Evolutionary conservation across 2,797 vertebrate genomes (phyloP), one percentile per base, ranked within the genome.

Genomic region (Bradypodion ventrale): DNA sequence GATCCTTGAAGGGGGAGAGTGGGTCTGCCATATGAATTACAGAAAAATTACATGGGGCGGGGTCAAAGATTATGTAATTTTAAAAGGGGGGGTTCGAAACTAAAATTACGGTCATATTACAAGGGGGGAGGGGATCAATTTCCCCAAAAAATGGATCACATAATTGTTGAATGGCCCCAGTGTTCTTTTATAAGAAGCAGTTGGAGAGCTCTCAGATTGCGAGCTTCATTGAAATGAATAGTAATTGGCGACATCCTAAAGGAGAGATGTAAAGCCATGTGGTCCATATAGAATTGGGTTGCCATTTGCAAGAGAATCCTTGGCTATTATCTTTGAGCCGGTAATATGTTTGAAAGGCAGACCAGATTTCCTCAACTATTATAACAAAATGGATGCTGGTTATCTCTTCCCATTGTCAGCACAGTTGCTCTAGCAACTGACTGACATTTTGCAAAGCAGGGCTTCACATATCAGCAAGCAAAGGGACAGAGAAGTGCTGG

Each of bases 221-320:
- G 89, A 81, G 59, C 16, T 65, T 90, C 23, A 49, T 9, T 89
- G 82, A 91, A 87, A 85, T 75, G 46, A 89, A 77, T 83, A 84
- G 44, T 75, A 56, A 40, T 1, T 13, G 59, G 83, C 65, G 25
- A 25, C 35, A 56, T 60, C 83, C 69, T 79, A 74, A 66, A 76
- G 75, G 87, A 74, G 76, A 59, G 84, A 91, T 87, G 87, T 29
- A 37, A 86, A 75, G 74, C 56, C 0, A 0, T 88, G 88, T 85
- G 70, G 75, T 80, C 72, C 13, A 85, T 88, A 73, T 68, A 70
- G 44, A 89, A 70, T 78, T 77, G 74, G 35, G 32, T n/a, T 77
- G 49, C 62, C 23, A 60, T 35, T 56, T 72, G 44, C 27, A 27
- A 62, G 27, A 77, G 27, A 69, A 42, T 60, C 19, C 3, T 42